Percentiles rank a stretch among this genome's conserved stretches.
Evolutionary conservation across 2,113 vertebrate genomes (phyloP).

Genomic region (Motacilla tschutschensis): DNA sequence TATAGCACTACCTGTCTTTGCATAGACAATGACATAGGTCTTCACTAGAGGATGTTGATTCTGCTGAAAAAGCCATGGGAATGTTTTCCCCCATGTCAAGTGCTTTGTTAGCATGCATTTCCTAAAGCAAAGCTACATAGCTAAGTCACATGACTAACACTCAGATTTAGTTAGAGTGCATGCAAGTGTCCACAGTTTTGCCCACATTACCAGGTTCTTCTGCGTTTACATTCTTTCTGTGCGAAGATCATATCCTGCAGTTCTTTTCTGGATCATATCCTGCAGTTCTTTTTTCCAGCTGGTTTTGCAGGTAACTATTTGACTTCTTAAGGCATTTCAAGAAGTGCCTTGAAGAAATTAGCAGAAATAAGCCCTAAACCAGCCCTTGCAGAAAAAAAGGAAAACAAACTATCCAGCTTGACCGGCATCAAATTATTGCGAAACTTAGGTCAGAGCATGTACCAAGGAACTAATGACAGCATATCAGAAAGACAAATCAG

Average conservation of each 20-base stretch:
- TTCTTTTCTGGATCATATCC: neutral
- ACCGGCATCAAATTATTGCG: neutral
- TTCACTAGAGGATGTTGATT: neutral
- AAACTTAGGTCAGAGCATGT: neutral
- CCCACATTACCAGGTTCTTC: neutral
- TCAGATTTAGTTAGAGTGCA: neutral
- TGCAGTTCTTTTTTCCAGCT: neutral
- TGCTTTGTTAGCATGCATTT: neutral
- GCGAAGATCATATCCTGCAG: neutral
- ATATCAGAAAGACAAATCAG: neutral
- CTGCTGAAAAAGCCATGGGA: neutral
- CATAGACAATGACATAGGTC: neutral
- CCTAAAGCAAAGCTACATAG: neutral
- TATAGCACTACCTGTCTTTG: neutral
- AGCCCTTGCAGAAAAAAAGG: neutral
- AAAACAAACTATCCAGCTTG: neutral
- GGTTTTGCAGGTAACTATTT: neutral
- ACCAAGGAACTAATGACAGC: neutral
- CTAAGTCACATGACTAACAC: neutral
- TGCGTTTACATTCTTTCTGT: neutral
- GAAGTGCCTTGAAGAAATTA: neutral
- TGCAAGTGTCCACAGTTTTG: neutral
- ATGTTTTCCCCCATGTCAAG: neutral
- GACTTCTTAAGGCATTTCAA: constrained; percentile 8
- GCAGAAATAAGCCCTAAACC: neutral